Percentiles rank a stretch among this genome's conserved stretches.
Evolutionary conservation across 2,888 invertebrate species (phyloP).

Genomic region (Clistopyga incitator): DNA sequence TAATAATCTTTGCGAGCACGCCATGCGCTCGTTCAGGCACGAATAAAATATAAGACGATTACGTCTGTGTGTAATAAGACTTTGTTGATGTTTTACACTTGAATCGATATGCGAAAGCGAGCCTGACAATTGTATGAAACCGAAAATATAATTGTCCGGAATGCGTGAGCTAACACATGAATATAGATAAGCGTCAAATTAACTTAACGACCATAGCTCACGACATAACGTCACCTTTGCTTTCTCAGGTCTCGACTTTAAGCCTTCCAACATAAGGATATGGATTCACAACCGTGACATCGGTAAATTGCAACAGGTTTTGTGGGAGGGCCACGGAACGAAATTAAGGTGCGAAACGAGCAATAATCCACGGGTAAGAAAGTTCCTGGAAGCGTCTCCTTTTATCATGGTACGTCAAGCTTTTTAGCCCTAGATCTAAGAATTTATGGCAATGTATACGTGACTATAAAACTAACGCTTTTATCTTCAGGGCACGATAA

Average conservation of each 20-base stretch:
- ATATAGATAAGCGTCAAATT: constrained; percentile 3
- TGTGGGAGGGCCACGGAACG: constrained; percentile 96
- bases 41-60: constrained; percentile 44
- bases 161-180: background rate
- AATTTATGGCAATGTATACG: constrained; percentile 3
- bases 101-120: constrained; percentile 27
- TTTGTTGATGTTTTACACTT: constrained; percentile 13
- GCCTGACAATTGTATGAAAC: constrained; percentile 19
- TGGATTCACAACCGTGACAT: constrained; percentile 98
- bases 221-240: constrained; percentile 9
- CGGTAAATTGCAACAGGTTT: constrained; percentile 92
- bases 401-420: constrained; percentile 91
- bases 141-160: constrained; percentile 2
- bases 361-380: constrained; percentile 92
- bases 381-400: constrained; percentile 96
- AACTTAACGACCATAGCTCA: constrained; percentile 2
- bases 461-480: constrained; percentile 1
- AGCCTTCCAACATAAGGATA: constrained; percentile 95
- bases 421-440: background rate
- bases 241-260: constrained; percentile 89
- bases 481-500: constrained; percentile 89
- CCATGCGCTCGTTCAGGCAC: constrained; percentile 42
- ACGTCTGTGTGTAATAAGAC: background rate
- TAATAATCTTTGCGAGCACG: constrained; percentile 52
- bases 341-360: constrained; percentile 93